Evolutionary conservation across 1,140 invertebrate genomes (phyloP), one percentile per base, ranked within the genome.

Genomic region (Drosophila nikananu): DNA sequence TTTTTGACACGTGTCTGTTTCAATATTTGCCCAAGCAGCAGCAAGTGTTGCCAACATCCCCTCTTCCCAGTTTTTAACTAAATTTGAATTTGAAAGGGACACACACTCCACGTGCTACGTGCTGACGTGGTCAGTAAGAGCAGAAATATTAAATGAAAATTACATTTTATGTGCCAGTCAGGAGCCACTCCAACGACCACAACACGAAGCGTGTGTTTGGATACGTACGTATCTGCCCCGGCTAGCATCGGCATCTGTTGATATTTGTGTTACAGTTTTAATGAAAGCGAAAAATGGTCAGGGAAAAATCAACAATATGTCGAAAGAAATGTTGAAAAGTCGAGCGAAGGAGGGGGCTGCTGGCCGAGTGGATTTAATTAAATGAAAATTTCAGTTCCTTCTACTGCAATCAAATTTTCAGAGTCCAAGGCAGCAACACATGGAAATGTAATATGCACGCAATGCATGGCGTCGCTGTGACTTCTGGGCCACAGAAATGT

Each of bases 311-410:
- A 60, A 57, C 48, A 73, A 54, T 61, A 37, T 41, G 21, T 21
- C 30, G 35, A 64, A 48, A n/a, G 52, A 35, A 55, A 13, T 27
- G 48, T n/a, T 19, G 23, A 57, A 17, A 10, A 30, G 27, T 13
- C 37, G 35, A 23, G 12, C n/a, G n/a, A 17, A 39, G 1, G 23
- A 21, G 51, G 2, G 41, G 27, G 27, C 27, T 1, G 8, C 27
- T 35, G 7, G 9, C 39, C 41, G 44, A 70, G 63, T 60, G 62
- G 60, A 80, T 86, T 86, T 57, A 83, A 83, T 86, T 80, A 83
- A 86, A 74, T 71, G 42, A 64, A 60, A 77, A 62, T 79, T 72
- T 61, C 51, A 79, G n/a, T 59, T 62, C 51, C 62, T 57, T 39
- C 54, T 66, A 41, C 25, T n/a, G 44, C 19, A 70, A 64, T 77